A percentile compares a stretch with the other conserved stretches of the same genome.
phyloP scores from a whole-genome alignment of 2,113 vertebrate species.

The Amblyopsis rosae region DNA sequence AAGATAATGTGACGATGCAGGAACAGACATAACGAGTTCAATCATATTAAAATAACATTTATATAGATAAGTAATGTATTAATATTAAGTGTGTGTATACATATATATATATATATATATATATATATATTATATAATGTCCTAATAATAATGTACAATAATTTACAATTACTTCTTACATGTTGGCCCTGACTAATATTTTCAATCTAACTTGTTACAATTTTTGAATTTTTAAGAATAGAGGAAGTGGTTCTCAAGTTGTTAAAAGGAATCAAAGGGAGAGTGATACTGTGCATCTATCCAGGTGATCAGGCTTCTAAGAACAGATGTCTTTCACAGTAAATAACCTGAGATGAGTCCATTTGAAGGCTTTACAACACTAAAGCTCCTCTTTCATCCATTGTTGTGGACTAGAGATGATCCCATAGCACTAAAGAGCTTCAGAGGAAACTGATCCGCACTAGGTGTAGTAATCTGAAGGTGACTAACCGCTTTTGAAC shows the following conservation, averaged over 20 bases:
- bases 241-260: neutral
- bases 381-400: constrained; percentile 73
- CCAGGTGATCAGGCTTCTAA: constrained; percentile 37
- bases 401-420: constrained; percentile 64
- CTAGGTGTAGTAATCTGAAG: constrained; percentile 60
- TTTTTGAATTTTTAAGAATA: neutral
- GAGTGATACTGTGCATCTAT: constrained; percentile 11
- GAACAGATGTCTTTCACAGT: constrained; percentile 55
- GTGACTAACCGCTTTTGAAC: constrained; percentile 72
- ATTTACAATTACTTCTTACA: neutral
- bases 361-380: constrained; percentile 46
- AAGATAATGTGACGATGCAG: neutral
- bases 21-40: neutral
- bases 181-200: neutral
- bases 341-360: constrained; percentile 52
- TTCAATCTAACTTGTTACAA: neutral
- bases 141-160: neutral
- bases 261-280: constrained; percentile 18
- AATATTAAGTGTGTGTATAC: no score
- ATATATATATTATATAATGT: no score
- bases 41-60: neutral
- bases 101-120: no score
- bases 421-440: constrained; percentile 54
- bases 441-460: constrained; percentile 64
- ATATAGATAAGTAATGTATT: no score